These are phyloP conservation scores for Sparidentex hasta DNA, from an alignment of 2,797 vertebrate species.

Conservation along the genomic window DNA sequence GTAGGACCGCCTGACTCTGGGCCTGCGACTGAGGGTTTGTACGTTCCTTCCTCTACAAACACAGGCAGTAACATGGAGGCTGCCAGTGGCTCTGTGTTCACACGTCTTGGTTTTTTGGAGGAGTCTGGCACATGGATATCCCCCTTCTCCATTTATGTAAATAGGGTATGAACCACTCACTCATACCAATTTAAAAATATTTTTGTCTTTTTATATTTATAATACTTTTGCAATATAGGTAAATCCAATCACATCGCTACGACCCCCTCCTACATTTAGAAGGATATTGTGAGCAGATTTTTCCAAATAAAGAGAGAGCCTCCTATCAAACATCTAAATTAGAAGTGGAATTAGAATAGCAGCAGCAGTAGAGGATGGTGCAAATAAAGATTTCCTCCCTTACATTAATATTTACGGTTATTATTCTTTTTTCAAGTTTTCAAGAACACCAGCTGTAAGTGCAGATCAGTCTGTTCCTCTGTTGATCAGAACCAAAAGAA, in stretches of 20 bases:
- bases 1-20: conserved; percentile 35
- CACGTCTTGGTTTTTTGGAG: conserved; percentile 51
- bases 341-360: conserved; percentile 58
- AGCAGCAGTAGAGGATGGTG: conserved; percentile 75
- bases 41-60: conserved; percentile 39
- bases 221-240: conserved; percentile 50
- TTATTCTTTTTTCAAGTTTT: conserved; percentile 72
- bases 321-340: conserved; percentile 42
- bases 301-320: conserved; percentile 46
- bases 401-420: conserved; percentile 53
- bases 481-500: conserved; percentile 48
- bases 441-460: conserved; percentile 64
- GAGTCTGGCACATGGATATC: conserved; percentile 14
- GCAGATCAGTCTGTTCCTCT: conserved; percentile 54
- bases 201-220: conserved; percentile 69
- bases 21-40: conserved; percentile 41
- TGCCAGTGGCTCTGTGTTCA: conserved; percentile 69
- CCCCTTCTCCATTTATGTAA: conserved; percentile 26
- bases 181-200: conserved; percentile 68
- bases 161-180: conserved; percentile 51
- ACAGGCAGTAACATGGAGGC: conserved; percentile 64
- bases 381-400: conserved; percentile 65
- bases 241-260: conserved; percentile 50
- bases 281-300: conserved; percentile 54
- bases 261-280: conserved; percentile 45